These are phyloP conservation scores for Hydrozoanthus gracilis DNA, from an alignment of 92 coral and sea anemone genomes.

Conservation along the genomic window DNA sequence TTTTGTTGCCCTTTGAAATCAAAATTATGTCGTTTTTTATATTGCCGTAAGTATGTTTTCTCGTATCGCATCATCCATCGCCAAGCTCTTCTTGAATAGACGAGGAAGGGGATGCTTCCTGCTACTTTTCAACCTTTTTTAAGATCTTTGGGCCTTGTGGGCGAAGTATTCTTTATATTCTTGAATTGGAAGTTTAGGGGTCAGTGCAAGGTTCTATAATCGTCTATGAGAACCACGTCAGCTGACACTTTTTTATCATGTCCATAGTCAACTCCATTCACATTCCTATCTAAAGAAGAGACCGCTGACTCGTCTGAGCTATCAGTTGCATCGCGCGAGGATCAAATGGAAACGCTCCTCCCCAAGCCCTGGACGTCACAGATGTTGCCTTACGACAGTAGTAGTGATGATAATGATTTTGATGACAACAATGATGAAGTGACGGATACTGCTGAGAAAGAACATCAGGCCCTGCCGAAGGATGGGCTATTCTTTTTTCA, in stretches of 20 bases:
- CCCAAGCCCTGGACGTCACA: slow-evolving; percentile 62
- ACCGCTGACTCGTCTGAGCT: slow-evolving; percentile 24
- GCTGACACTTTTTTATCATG: neutral
- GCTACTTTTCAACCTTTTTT: too few relatives aligned
- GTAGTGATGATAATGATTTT: slow-evolving; percentile 70
- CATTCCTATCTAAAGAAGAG: slow-evolving; percentile 57
- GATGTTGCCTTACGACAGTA: slow-evolving; percentile 94
- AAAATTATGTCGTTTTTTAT: too few relatives aligned
- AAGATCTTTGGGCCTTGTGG: too few relatives aligned
- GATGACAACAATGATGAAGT: slow-evolving; percentile 7
- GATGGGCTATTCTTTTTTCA: slow-evolving; percentile 88
- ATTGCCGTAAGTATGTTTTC: too few relatives aligned
- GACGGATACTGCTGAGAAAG: neutral
- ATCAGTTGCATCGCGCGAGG: slow-evolving; percentile 15
- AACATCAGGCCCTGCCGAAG: neutral
- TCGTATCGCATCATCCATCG: too few relatives aligned
- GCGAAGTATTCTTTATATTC: too few relatives aligned
- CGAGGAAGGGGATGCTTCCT: too few relatives aligned
- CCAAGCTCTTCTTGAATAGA: too few relatives aligned
- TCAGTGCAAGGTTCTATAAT: slow-evolving; percentile 11
- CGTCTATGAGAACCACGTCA: neutral
- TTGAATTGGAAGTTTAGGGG: neutral
- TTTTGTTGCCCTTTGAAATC: too few relatives aligned
- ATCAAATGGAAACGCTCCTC: slow-evolving; percentile 48
- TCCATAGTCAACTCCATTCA: slow-evolving; percentile 52